These are phyloP conservation scores for Dorcus hopei DNA, from an alignment of 2,888 invertebrate species.

Conservation along the genomic window DNA sequence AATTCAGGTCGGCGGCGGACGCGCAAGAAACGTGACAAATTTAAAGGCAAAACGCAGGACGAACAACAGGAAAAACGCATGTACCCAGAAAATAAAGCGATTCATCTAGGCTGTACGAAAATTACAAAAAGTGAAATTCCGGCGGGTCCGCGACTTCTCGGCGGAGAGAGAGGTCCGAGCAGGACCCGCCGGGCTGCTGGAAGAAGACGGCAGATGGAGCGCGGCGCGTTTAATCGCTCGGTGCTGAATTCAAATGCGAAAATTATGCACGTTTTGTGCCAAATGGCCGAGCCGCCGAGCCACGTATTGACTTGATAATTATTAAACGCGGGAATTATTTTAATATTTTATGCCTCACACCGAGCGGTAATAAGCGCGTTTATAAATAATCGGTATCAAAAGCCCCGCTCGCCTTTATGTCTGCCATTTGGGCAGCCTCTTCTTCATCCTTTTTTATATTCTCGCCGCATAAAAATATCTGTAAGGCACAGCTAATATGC, in stretches of 20 bases:
- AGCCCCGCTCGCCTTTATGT: conserved; percentile 9
- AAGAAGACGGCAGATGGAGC: background rate
- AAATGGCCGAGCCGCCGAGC: conserved; percentile 3
- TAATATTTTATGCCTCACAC: conserved; percentile 42
- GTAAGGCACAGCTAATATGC: too few species aligned
- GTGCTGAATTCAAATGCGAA: conserved; percentile 13
- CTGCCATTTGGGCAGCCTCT: too few species aligned
- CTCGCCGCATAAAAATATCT: background rate
- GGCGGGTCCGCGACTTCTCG: background rate
- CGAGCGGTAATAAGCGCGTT: conserved; percentile 35
- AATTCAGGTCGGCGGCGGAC: conserved; percentile 1
- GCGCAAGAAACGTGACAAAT: conserved; percentile 4
- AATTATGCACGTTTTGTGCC: conserved; percentile 10
- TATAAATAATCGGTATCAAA: conserved; percentile 33
- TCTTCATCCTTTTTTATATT: background rate
- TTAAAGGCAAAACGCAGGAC: conserved; percentile 3
- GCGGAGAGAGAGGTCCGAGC: background rate
- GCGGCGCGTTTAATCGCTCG: background rate
- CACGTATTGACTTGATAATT: conserved; percentile 42
- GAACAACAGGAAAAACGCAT: background rate
- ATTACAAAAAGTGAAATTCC: conserved; percentile 3
- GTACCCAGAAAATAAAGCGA: conserved; percentile 5
- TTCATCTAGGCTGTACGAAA: conserved; percentile 1
- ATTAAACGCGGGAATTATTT: conserved; percentile 39
- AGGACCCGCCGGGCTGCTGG: background rate